phyloP scores from a whole-genome alignment of 2,797 vertebrate species.

The Hydrophis major region DNA sequence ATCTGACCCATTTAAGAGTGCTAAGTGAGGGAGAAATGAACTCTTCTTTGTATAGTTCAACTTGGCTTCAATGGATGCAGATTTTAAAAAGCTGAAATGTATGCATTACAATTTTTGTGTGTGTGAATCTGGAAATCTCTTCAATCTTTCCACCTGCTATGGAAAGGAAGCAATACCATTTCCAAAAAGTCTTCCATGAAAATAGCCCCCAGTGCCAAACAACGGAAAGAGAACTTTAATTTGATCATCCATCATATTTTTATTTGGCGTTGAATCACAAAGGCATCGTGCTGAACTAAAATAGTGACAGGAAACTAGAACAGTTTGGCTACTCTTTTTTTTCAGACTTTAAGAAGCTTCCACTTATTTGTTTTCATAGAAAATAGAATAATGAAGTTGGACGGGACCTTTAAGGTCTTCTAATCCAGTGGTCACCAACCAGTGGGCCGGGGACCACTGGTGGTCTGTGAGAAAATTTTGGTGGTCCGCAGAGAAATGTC shows the following conservation, averaged over 20 bases:
- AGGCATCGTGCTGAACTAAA: background rate
- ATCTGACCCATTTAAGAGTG: background rate
- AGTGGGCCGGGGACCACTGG: too few species aligned
- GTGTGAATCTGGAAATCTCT: background rate
- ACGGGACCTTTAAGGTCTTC: background rate
- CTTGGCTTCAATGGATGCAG: background rate
- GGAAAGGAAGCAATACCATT: background rate
- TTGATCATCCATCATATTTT: background rate
- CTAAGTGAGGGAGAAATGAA: background rate
- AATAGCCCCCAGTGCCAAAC: background rate
- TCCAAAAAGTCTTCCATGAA: background rate
- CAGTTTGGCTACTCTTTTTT: background rate
- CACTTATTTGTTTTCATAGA: background rate
- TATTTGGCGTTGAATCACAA: background rate
- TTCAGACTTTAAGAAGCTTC: background rate
- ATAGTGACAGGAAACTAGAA: background rate
- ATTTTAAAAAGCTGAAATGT: conserved; percentile 25
- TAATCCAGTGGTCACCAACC: background rate
- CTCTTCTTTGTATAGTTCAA: conserved; percentile 3
- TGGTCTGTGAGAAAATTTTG: too few species aligned
- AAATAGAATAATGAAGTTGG: background rate
- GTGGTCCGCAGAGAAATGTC: too few species aligned
- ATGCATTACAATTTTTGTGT: background rate
- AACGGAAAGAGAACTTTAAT: background rate
- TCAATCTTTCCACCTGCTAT: background rate